phyloP scores from a whole-genome alignment of 1,140 invertebrate species.

The Pygmarrhopalites habei region DNA sequence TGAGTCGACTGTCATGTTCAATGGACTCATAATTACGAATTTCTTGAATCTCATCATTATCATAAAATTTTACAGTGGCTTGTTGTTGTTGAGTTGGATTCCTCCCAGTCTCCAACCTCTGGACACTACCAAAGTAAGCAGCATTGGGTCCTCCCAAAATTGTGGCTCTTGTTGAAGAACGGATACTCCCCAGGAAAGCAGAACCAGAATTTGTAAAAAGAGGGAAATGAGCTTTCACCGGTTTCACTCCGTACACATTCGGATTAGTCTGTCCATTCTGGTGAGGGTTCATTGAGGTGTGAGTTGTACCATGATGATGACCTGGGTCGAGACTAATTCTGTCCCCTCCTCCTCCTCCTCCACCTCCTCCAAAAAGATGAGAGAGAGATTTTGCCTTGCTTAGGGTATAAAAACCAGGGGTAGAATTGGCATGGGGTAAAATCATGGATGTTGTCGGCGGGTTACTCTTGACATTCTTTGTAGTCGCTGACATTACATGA shows the following conservation, averaged over 20 bases:
- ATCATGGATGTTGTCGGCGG: background rate
- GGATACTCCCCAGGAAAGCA: conserved; percentile 25
- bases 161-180: conserved; percentile 8
- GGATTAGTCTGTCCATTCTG: conserved; percentile 3
- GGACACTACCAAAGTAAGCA: conserved; percentile 74
- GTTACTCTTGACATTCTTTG: background rate
- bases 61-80: conserved; percentile 11
- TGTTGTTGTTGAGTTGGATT: background rate
- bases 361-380: conserved; percentile 22
- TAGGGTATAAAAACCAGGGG: conserved; percentile 37
- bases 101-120: conserved; percentile 46
- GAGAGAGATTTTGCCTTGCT: conserved; percentile 36
- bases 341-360: background rate
- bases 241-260: conserved; percentile 5
- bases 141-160: conserved; percentile 66
- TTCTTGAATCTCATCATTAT: conserved; percentile 36
- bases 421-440: conserved; percentile 6
- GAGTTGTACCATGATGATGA: conserved; percentile 4
- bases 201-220: conserved; percentile 23
- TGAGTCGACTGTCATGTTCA: conserved; percentile 33
- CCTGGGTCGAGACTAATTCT: background rate
- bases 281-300: background rate
- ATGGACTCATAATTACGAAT: conserved; percentile 33
- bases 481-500: background rate
- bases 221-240: conserved; percentile 19